Evolutionary conservation across 2,888 invertebrate genomes (phyloP), one percentile per base, ranked within the genome.

Genomic region (Phaonia tiefii): DNA sequence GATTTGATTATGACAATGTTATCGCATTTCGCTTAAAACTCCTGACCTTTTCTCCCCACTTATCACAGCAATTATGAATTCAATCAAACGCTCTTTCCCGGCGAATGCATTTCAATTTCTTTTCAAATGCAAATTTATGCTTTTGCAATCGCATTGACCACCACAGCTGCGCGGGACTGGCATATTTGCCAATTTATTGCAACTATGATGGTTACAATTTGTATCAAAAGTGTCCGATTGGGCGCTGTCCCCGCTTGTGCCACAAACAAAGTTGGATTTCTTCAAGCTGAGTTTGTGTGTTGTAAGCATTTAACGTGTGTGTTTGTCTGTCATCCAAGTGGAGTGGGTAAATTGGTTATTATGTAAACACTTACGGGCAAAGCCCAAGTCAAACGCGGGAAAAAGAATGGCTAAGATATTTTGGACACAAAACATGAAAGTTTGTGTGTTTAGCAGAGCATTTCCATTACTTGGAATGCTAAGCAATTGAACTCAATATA

Each of bases 331-430:
- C 75, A 66, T 65, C 49, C 58, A 65, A 58, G 69, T 76, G 44
- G 65, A 76, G 58, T 60, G 58, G 73, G 58, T 74, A 80, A 80
- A 42, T 80, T 65, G 76, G 73, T 70, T 80, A 76, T 65, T 73
- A 76, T 63, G 63, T 65, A 69, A 75, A 63, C 63, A 63, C 42
- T 22, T 42, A 42, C 63, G 22, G 20, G n/a, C n/a, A 63, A 17
- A 22, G 20, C n/a, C n/a, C n/a, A n/a, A n/a, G 46, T 4, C 39
- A 10, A 39, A 10, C 10, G 39, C n/a, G 17, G 17, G 46, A 46
- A 46, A 66, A 75, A 75, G 67, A 75, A 75, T 75, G 67, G 75
- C 67, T 49, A 54, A 67, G 58, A 60, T 72, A 51, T 75, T 60
- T 54, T 42, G 31, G 17, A 67, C 69, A 20, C 4, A 11, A 66